Conservation (phyloP, 2,888 invertebrate species). For the Drosophila picticornis region DNA sequence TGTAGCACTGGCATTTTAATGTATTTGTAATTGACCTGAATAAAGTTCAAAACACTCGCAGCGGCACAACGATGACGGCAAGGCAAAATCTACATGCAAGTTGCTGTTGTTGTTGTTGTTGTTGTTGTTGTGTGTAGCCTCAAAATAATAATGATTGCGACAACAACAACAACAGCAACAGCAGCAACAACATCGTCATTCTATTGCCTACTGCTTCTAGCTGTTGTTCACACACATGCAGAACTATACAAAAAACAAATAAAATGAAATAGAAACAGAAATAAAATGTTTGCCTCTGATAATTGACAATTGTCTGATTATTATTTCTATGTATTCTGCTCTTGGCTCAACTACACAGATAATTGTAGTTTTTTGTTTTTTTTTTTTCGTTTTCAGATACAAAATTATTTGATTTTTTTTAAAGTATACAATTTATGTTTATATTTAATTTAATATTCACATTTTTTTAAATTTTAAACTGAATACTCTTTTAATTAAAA, state of each 20-base stretch:
- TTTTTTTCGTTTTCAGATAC: constrained; percentile 9
- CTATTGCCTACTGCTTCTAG: constrained; percentile 32
- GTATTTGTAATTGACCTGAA: constrained; percentile 85
- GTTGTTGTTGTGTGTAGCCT: constrained; percentile 66
- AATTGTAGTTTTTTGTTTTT: constrained; percentile 35
- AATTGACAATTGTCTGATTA: constrained; percentile 80
- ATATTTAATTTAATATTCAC: not conserved
- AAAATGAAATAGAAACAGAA: constrained; percentile 22
- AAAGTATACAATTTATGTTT: not conserved
- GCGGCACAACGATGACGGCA: constrained; percentile 63
- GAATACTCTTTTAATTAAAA: not conserved
- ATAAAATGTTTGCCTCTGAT: constrained; percentile 61
- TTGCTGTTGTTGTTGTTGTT: constrained; percentile 12
- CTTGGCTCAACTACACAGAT: constrained; percentile 37
- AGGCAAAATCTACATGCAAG: constrained; percentile 80
- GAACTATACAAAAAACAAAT: constrained; percentile 22
- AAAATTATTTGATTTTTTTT: not conserved
- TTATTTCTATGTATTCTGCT: constrained; percentile 50
- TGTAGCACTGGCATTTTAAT: constrained; percentile 79
- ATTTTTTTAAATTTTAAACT: too few species aligned
- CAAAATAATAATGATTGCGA: constrained; percentile 81
- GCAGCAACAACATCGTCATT: constrained; percentile 33
- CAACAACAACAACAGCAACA: constrained; percentile 60
- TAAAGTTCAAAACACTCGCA: constrained; percentile 84
- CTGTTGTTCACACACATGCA: constrained; percentile 30